Evolutionary conservation across 1,140 invertebrate species (phyloP).

Genomic region (Euwallacea similis): DNA sequence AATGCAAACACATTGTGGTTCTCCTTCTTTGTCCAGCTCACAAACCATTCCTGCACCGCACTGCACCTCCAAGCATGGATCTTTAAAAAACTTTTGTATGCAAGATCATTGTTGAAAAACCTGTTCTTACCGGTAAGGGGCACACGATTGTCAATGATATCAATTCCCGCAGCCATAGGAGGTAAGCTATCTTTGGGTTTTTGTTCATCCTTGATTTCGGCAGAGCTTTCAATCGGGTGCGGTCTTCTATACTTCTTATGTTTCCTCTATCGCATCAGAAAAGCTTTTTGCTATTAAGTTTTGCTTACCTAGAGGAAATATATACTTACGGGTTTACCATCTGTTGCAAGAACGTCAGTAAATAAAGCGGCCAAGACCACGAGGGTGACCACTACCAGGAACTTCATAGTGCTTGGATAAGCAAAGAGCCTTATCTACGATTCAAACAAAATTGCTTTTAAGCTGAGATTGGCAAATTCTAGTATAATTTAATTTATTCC

Average conservation of each 20-base stretch:
- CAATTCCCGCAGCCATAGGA: conserved; percentile 30
- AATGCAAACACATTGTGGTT: conserved; percentile 84
- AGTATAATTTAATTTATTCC: no score
- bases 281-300: conserved; percentile 12
- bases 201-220: conserved; percentile 13
- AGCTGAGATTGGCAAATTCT: no score
- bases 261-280: conserved; percentile 19
- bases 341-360: conserved; percentile 31
- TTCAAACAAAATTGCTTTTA: no score
- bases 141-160: conserved; percentile 42
- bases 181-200: conserved; percentile 23
- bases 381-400: conserved; percentile 33
- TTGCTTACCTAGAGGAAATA: background rate
- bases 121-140: conserved; percentile 39
- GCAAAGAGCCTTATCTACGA: background rate
- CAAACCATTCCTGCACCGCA: conserved; percentile 90
- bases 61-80: conserved; percentile 83
- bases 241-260: conserved; percentile 29
- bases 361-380: conserved; percentile 33
- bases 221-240: background rate
- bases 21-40: conserved; percentile 70
- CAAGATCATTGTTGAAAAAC: background rate
- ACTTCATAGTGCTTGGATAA: conserved; percentile 42
- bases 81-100: conserved; percentile 25
- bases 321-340: conserved; percentile 41